Percentiles rank a stretch among this genome's conserved stretches.
Evolutionary conservation across 2,113 vertebrate genomes (phyloP).

Genomic region (Lasiurus cinereus): DNA sequence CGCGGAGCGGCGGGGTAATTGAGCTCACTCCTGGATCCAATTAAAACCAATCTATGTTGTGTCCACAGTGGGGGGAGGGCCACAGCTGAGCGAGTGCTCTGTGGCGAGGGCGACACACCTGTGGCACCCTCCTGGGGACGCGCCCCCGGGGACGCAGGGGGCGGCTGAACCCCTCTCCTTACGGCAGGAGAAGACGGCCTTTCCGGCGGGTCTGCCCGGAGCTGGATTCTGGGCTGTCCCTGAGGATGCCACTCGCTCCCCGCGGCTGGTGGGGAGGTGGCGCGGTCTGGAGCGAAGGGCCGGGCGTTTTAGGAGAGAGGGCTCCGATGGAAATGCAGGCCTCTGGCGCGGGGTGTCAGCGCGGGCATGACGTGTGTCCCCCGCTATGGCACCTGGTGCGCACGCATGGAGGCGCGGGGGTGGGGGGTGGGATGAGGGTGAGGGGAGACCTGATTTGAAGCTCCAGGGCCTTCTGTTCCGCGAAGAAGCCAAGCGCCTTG

Average conservation of each 20-base stretch:
- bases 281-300: slow-evolving; percentile 44
- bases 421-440: too few relatives aligned
- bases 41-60: slow-evolving; percentile 87
- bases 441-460: slow-evolving; percentile 74
- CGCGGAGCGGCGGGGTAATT: slow-evolving; percentile 88
- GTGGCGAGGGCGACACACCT: slow-evolving; percentile 82
- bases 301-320: slow-evolving; percentile 66
- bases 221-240: slow-evolving; percentile 86
- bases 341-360: slow-evolving; percentile 14
- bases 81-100: slow-evolving; percentile 76
- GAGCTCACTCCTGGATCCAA: slow-evolving; percentile 89
- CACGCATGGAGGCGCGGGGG: slow-evolving; percentile 70
- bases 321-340: not conserved
- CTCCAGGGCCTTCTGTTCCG: slow-evolving; percentile 68
- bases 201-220: slow-evolving; percentile 83
- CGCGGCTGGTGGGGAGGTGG: slow-evolving; percentile 70
- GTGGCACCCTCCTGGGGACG: slow-evolving; percentile 78
- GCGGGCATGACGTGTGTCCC: slow-evolving; percentile 47
- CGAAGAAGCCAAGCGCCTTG: slow-evolving; percentile 71
- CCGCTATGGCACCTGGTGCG: slow-evolving; percentile 63
- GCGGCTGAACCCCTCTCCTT: slow-evolving; percentile 85
- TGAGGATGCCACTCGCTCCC: slow-evolving; percentile 78
- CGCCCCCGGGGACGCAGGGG: slow-evolving; percentile 73
- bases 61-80: slow-evolving; percentile 86
- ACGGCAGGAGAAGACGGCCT: slow-evolving; percentile 78